These are phyloP conservation scores for Strix aluco DNA, from an alignment of 2,113 vertebrate species.

Conservation along the genomic window DNA sequence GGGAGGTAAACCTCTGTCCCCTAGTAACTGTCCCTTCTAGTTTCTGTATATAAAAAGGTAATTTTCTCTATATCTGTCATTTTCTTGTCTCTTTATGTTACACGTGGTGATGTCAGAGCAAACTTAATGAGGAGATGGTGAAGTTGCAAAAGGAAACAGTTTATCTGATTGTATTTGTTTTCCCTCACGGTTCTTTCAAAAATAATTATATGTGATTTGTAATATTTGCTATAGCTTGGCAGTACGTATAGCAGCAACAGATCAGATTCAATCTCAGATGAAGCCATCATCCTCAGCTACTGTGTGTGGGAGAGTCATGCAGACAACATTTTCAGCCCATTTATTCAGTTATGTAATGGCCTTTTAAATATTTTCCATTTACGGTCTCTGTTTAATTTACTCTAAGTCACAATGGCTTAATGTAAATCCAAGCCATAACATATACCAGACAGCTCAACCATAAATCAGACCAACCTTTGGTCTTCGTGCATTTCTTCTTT, in stretches of 20 bases:
- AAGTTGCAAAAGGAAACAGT: neutral
- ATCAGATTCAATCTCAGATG: neutral
- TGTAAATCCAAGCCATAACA: neutral
- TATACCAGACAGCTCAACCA: neutral
- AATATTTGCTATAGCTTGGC: constrained; percentile 27
- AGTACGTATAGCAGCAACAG: neutral
- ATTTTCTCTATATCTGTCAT: neutral
- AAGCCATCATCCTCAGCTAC: neutral
- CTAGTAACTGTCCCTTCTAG: neutral
- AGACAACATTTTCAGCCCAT: constrained; percentile 19
- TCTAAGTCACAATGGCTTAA: neutral
- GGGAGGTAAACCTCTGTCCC: neutral
- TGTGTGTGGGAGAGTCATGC: neutral
- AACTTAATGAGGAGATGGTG: neutral
- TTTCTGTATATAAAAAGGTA: neutral
- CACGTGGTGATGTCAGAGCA: neutral
- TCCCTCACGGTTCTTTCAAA: neutral
- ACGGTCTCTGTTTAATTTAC: neutral
- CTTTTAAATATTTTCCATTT: constrained; percentile 17
- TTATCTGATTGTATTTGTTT: constrained; percentile 36
- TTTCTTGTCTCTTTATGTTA: neutral
- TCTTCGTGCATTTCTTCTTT: neutral
- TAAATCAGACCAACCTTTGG: neutral
- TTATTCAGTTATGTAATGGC: constrained; percentile 6
- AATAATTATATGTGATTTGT: neutral